phyloP scores from a whole-genome alignment of 2,113 vertebrate genomes.

The Dicrurus megarhynchus region DNA sequence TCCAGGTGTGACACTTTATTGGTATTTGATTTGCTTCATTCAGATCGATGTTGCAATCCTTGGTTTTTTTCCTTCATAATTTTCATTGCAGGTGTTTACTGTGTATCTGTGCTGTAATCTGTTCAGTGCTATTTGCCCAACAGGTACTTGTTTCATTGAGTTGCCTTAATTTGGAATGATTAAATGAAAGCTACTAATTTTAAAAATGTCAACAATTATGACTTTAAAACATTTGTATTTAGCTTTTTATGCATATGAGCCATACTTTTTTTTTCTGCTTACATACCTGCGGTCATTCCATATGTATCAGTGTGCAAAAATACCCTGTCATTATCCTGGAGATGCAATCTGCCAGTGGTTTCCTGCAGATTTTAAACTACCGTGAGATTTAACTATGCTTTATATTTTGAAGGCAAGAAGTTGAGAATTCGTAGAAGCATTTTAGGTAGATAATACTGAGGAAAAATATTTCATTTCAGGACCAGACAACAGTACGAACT shows the following conservation, averaged over 20 bases:
- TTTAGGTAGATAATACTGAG: conserved; percentile 74
- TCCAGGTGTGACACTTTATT: conserved; percentile 93
- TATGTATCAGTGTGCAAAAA: conserved; percentile 55
- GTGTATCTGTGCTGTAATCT: conserved; percentile 38
- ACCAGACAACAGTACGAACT: conserved; percentile 92
- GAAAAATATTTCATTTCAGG: conserved; percentile 81
- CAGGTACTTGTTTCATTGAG: conserved; percentile 23
- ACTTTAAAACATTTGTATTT: conserved; percentile 51
- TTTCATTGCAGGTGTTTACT: conserved; percentile 56
- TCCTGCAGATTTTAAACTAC: conserved; percentile 40
- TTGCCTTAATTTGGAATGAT: conserved; percentile 4
- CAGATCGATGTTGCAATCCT: conserved; percentile 55
- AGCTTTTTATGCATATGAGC: conserved; percentile 67
- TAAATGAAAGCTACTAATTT: conserved; percentile 26
- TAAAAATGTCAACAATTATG: not conserved
- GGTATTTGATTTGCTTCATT: conserved; percentile 82
- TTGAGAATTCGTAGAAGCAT: conserved; percentile 46
- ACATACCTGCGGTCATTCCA: conserved; percentile 67
- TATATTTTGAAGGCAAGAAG: conserved; percentile 62
- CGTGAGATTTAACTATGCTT: conserved; percentile 55
- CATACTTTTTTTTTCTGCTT: conserved; percentile 65
- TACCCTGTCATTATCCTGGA: conserved; percentile 23
- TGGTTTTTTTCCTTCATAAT: not conserved
- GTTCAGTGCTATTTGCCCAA: conserved; percentile 14
- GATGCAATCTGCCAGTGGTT: conserved; percentile 32